These are phyloP conservation scores for Clarias gariepinus DNA, from an alignment of 2,113 vertebrate species.

Conservation along the genomic window DNA sequence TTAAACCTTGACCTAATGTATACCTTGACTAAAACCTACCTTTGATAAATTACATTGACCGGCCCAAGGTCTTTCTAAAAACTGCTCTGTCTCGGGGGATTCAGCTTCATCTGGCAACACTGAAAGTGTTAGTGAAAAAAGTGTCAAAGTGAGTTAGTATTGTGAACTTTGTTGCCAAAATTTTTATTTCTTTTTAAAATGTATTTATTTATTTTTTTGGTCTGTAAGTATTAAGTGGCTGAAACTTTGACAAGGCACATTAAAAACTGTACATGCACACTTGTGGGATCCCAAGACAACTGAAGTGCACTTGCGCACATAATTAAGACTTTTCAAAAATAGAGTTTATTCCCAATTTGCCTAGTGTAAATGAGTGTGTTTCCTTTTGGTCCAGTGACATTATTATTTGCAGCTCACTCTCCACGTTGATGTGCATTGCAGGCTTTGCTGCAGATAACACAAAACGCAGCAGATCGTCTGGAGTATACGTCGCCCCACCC, in stretches of 20 bases:
- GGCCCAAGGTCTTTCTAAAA: neutral
- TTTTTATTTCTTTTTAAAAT: neutral
- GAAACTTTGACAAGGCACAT: neutral
- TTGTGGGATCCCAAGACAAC: neutral
- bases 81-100: neutral
- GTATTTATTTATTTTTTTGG: neutral
- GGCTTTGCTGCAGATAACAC: conserved; percentile 16
- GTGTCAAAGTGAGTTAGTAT: neutral
- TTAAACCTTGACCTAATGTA: neutral
- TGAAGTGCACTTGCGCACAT: neutral
- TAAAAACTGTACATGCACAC: neutral
- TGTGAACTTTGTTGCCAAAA: neutral
- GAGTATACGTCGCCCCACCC: conserved; percentile 43
- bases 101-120: neutral
- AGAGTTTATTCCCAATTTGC: neutral
- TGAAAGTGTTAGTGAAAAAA: too few relatives aligned
- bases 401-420: neutral
- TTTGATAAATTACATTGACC: neutral
- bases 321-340: neutral
- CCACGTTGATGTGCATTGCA: neutral
- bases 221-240: neutral
- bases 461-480: conserved; percentile 17
- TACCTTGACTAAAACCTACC: neutral
- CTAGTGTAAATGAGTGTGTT: neutral
- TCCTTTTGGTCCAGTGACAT: neutral